Percentiles rank a stretch among this genome's conserved stretches.
These are phyloP conservation scores for Toxotes lorentzi DNA, from an alignment of 2,797 vertebrate species.

Conservation along the genomic window DNA sequence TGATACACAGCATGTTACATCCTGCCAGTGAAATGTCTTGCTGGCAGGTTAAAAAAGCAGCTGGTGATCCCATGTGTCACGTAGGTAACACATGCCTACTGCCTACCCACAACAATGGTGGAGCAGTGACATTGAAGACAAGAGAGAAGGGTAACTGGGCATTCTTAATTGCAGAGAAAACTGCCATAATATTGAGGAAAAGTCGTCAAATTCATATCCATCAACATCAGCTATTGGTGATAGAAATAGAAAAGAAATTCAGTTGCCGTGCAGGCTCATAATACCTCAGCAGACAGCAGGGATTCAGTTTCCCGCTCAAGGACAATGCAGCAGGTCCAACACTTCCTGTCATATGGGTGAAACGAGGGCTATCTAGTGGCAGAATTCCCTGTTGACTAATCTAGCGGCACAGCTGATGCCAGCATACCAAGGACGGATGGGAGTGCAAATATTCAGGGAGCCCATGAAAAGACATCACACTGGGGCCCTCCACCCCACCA, in stretches of 20 bases:
- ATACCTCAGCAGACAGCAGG: constrained; percentile 11
- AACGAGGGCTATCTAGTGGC: constrained; percentile 4
- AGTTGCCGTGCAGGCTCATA: constrained; percentile 3
- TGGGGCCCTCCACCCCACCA: too few species aligned
- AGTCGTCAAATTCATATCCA: not conserved
- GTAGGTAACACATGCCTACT: not conserved
- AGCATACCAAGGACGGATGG: constrained; percentile 18
- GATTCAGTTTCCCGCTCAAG: constrained; percentile 37
- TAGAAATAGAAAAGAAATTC: not conserved
- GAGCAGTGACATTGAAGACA: constrained; percentile 18
- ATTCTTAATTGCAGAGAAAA: constrained; percentile 18
- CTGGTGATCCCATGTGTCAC: constrained; percentile 19
- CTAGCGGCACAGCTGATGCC: constrained; percentile 21
- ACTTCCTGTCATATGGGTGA: constrained; percentile 27
- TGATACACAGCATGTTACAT: constrained; percentile 15
- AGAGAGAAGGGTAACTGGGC: constrained; percentile 12
- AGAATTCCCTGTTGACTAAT: constrained; percentile 19
- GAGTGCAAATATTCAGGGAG: too few species aligned
- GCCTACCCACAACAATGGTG: not conserved
- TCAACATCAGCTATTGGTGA: constrained; percentile 15
- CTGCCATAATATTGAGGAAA: not conserved
- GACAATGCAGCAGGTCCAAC: constrained; percentile 30
- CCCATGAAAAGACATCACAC: too few species aligned
- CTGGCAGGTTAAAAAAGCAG: constrained; percentile 23
- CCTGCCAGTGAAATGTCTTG: constrained; percentile 4